These are phyloP conservation scores for Hetaerina americana DNA, from an alignment of 1,140 invertebrate genomes.

Conservation along the genomic window DNA sequence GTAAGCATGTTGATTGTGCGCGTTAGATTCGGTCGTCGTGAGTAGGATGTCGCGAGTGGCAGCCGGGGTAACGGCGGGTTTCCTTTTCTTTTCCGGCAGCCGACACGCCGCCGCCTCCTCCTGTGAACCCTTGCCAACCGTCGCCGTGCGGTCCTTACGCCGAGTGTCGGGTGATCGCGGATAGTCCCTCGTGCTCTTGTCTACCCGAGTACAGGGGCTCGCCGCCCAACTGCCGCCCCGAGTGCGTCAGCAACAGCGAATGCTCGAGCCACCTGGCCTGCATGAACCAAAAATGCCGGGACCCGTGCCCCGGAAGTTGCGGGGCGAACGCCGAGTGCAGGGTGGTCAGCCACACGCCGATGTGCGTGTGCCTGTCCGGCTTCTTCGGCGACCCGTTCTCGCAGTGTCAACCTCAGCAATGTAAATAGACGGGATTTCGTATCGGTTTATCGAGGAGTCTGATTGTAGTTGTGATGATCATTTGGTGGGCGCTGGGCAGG, in stretches of 20 bases:
- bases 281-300: constrained; percentile 50
- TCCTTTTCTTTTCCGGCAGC: constrained; percentile 18
- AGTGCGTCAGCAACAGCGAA: constrained; percentile 50
- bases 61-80: neutral
- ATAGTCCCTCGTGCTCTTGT: constrained; percentile 50
- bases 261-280: constrained; percentile 46
- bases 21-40: neutral
- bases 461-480: constrained; percentile 24
- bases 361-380: constrained; percentile 42
- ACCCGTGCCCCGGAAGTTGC: constrained; percentile 51
- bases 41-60: no score
- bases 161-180: constrained; percentile 51
- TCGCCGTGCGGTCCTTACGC: constrained; percentile 72
- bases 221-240: constrained; percentile 50
- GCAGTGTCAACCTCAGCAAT: constrained; percentile 29
- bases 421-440: no score
- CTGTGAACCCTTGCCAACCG: constrained; percentile 50
- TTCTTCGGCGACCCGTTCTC: constrained; percentile 45
- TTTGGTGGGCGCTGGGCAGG: constrained; percentile 11
- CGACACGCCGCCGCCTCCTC: constrained; percentile 16
- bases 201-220: constrained; percentile 42
- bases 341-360: constrained; percentile 49
- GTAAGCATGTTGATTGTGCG: constrained; percentile 23
- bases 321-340: constrained; percentile 47
- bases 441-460: no score